Evolutionary conservation across 2,113 vertebrate species (phyloP), one percentile per base, ranked within the genome.

Genomic region (Malurus alboscapulatus): DNA sequence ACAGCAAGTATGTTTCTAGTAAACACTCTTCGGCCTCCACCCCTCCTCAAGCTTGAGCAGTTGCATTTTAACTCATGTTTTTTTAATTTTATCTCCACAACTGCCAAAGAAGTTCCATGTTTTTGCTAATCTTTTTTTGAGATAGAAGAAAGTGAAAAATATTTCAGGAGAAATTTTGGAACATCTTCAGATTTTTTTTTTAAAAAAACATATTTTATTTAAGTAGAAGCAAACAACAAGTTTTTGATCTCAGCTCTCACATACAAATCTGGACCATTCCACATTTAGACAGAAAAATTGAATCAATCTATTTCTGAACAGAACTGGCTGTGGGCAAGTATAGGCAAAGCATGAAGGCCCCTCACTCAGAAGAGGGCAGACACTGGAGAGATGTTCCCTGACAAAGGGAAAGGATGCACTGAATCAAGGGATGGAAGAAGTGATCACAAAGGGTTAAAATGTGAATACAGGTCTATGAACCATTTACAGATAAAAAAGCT

Each of bases 151-250:
- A 91, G 61, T 34, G 72, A 84, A 94, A 89, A 95, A 63, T 4
- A 4, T 76, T 92, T 89, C 72, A 78, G 66, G 42, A 82, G 48
- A 91, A 72, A 61, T 94, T 93, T 94, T 85, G 78, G 78, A 95
- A 91, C 62, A 54, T 80, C 42, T 91, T 84, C 9, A 21, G 80
- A 69, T 75, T 69, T 30, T 50, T 65, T 53, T 73, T 42, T 54
- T 34, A 0, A 11, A 47, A 47, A 88, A 50, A 30, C 54, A 54
- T 92, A 59, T 88, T 93, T 93, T 95, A 87, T 96, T 95, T 91
- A 92, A 88, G 72, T 48, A 71, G 65, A 93, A 90, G 80, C 94
- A 95, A 93, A 92, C 90, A 95, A 91, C 71, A 94, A 93, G 84
- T 89, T 95, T 96, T 78, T 89, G 82, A 93, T 94, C 94, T 77